Percentiles rank a stretch among this genome's conserved stretches.
phyloP scores from a whole-genome alignment of 2,113 vertebrate genomes.

The Rutilus rutilus region DNA sequence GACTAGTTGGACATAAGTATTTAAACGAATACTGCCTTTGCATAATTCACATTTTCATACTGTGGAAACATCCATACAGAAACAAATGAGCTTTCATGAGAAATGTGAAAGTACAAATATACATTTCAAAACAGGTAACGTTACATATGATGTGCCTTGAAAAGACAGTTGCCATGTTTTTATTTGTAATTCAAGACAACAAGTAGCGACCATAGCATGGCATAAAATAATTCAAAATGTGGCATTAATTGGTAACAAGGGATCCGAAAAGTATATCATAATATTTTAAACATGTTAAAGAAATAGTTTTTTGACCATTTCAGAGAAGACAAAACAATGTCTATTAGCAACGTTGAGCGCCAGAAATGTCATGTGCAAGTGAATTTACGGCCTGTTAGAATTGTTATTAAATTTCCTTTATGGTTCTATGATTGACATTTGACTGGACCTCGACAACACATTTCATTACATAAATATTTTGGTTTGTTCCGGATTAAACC shows the following conservation, averaged over 20 bases:
- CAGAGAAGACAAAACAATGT: not conserved
- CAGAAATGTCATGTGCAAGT: not conserved
- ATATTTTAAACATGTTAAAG: too few relatives aligned
- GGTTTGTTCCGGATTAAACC: conserved; percentile 21
- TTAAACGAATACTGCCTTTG: not conserved
- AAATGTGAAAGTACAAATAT: not conserved
- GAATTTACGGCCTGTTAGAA: not conserved
- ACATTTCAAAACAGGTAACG: not conserved
- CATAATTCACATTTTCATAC: conserved; percentile 3
- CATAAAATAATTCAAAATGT: too few relatives aligned
- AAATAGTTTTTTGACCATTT: too few relatives aligned
- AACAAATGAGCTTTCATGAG: not conserved
- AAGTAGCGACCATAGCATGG: too few relatives aligned
- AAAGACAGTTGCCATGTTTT: not conserved
- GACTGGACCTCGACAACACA: not conserved
- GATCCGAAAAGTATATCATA: too few relatives aligned
- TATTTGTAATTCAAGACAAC: too few relatives aligned
- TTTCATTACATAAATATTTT: not conserved
- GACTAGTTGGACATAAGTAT: not conserved
- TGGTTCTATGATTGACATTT: not conserved
- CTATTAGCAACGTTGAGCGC: not conserved
- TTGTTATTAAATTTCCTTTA: not conserved
- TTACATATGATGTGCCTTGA: not conserved
- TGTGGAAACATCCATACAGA: not conserved
- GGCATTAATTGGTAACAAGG: too few relatives aligned